These are phyloP conservation scores for Hippopotamyrus pictus DNA, from an alignment of 2,797 vertebrate genomes.

Conservation along the genomic window DNA sequence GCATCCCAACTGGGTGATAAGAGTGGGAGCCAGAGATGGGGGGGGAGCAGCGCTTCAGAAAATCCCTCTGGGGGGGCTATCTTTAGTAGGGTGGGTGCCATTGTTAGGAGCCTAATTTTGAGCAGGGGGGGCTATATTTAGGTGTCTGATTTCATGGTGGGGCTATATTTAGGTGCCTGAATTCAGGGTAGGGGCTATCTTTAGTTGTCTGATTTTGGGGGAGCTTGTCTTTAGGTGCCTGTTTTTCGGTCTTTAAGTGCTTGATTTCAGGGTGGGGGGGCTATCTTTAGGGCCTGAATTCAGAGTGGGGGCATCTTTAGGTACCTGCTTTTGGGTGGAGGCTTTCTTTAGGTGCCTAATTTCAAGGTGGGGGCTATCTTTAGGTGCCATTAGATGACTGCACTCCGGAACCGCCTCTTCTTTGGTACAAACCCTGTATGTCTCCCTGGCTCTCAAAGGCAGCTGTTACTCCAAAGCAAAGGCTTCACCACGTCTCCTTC, in stretches of 20 bases:
- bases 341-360: neutral
- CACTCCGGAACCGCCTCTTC: constrained; percentile 51
- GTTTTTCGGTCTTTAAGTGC: neutral
- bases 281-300: neutral
- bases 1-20: constrained; percentile 47
- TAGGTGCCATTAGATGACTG: neutral
- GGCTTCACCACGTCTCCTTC: constrained; percentile 72
- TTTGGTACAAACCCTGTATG: constrained; percentile 65
- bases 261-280: neutral
- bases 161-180: neutral
- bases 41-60: neutral
- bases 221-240: neutral
- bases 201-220: neutral
- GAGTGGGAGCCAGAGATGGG: neutral
- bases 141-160: neutral
- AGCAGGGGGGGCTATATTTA: constrained; percentile 20
- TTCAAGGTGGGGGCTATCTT: neutral
- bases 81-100: constrained; percentile 33
- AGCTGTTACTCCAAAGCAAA: constrained; percentile 54
- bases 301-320: neutral
- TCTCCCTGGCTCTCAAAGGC: constrained; percentile 53
- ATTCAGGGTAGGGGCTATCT: neutral
- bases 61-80: constrained; percentile 13
- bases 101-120: neutral
- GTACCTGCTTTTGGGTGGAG: neutral